phyloP scores from a whole-genome alignment of 2,797 vertebrate genomes.

The Scyliorhinus canicula region DNA sequence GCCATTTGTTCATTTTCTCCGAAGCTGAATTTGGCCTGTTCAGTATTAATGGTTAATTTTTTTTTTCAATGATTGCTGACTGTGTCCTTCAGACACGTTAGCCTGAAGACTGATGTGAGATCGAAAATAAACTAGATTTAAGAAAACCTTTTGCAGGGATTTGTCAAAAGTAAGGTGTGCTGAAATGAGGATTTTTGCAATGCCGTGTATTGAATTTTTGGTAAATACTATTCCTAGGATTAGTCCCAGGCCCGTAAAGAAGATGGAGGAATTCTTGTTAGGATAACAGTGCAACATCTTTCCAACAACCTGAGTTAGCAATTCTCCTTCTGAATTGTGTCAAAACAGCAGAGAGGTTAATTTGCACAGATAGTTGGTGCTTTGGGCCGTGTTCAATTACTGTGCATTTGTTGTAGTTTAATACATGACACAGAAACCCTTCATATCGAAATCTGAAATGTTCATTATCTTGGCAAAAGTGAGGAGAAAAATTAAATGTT shows the following conservation, averaged over 20 bases:
- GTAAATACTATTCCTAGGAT: background rate
- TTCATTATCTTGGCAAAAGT: background rate
- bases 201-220: background rate
- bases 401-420: background rate
- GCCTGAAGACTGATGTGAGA: background rate
- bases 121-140: background rate
- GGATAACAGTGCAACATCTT: background rate
- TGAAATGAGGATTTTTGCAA: background rate
- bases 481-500: background rate
- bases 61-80: background rate
- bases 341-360: background rate
- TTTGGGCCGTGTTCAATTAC: background rate
- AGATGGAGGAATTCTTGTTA: background rate
- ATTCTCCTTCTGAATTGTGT: background rate
- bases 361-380: background rate
- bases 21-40: background rate
- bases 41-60: background rate
- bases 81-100: background rate
- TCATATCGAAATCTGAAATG: background rate
- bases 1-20: background rate
- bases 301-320: background rate
- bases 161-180: background rate
- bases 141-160: background rate
- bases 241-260: background rate
- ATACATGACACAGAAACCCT: background rate